Base-by-base conservation (phyloP, 2,797 vertebrate genomes). In the Moxostoma hubbsi region DNA sequence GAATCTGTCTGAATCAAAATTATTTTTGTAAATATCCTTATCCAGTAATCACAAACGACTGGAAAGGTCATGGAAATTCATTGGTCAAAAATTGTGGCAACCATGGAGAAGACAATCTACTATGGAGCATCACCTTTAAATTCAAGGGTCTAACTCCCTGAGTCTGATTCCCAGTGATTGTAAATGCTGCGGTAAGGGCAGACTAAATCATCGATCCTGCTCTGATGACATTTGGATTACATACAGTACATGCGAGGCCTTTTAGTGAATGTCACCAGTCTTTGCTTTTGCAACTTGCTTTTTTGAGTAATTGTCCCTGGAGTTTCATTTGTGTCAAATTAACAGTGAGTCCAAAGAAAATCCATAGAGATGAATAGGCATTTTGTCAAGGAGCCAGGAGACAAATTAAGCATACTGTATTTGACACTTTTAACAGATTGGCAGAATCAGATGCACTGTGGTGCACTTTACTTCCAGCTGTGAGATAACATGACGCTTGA, bases 261-360 rank as follows among this genome's bases (percentile, higher is more conserved):
- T 83, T 86, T 83, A 75, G 81, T 73, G 78, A 87, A 85, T 83
- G 80, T 81, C 86, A 86, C 82, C 77, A 79, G 70, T 68, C 77
- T 83, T 70, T 77, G 57, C 77, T 65, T 85, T 75, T 66, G 81
- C 65, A 80, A 79, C 49, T 77, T 66, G 16, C 36, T 59, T 83
- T 68, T 79, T 78, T 61, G 77, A 85, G 64, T 85, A 84, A 84
- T 80, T 77, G 80, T 80, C 81, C 80, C 76, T 78, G 71, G 82
- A 77, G 84, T 82, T 86, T 85, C 78, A 85, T 87, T 87, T 85
- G 77, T 54, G 77, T 86, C 81, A 76, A 85, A 85, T 82, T 86
- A 89, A 82, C 80, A 54, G 75, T 47, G 63, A 78, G 46, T 54
- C 71, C 51, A 68, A 81, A 75, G 72, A 82, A 85, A 83, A 85